Evolutionary conservation across 2,797 vertebrate genomes (phyloP), one percentile per base, ranked within the genome.

Genomic region (Alcedo quadribrachys): DNA sequence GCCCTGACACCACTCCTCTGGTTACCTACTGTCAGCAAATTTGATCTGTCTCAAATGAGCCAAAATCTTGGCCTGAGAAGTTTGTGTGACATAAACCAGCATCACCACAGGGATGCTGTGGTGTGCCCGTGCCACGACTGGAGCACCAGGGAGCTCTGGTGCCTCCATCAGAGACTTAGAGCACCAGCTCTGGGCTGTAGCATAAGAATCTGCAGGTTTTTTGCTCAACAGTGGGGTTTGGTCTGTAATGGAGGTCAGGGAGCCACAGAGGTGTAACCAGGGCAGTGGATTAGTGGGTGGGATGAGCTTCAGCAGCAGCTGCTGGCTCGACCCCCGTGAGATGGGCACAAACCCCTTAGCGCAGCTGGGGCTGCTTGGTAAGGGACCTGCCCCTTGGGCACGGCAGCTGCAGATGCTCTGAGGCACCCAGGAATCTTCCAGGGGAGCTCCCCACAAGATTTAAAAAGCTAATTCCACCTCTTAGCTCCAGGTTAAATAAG

Each of bases 171-270:
- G 14, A 1, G 4, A 20, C 45, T 4, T 1, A 5, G 6, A 32
- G 11, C 37, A 3, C 3, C 6, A 4, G 4, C 6, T 10, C 28
- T 57, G 13, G 5, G 3, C 18, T 2, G 6, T 3, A 8, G 0
- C 0, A 1, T 0, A 15, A 7, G 62, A 21, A 37, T 4, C 5
- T 8, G 13, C 0, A 1, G 16, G 25, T 2, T 35, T 15, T 13
- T 48, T 16, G 33, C 19, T 53, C 3, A 37, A 28, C 25, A 0
- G 9, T 19, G 13, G 5, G 0, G 5, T 53, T 24, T 15, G 46
- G 33, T 7, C 25, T 16, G 8, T 8, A 5, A 8, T 1, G 9
- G 32, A n/a, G 51, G 25, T 15, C 24, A 10, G 28, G 10, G 35
- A 40, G 17, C 28, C 5, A 6, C 0, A 33, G 43, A 3, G 10